These are phyloP conservation scores for Clupea harengus DNA, from an alignment of 2,113 vertebrate species.

Conservation along the genomic window DNA sequence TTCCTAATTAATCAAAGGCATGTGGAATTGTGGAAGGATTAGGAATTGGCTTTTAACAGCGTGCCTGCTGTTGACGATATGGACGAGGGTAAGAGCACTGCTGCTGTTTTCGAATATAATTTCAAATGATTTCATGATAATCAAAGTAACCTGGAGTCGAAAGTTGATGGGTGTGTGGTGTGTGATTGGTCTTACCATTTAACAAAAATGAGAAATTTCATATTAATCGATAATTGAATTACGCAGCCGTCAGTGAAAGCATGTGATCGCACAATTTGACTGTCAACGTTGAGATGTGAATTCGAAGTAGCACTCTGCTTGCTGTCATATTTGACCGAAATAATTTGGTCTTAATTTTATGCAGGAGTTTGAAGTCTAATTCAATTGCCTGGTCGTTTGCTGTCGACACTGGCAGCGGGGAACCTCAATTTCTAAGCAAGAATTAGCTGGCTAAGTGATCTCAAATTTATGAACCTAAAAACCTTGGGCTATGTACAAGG, in stretches of 20 bases:
- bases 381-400: background rate
- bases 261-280: constrained; percentile 61
- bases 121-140: constrained; percentile 37
- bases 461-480: constrained; percentile 21
- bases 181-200: constrained; percentile 38
- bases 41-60: constrained; percentile 67
- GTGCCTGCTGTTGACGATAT: constrained; percentile 75
- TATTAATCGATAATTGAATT: constrained; percentile 68
- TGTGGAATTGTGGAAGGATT: constrained; percentile 76
- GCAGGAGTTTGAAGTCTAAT: constrained; percentile 17
- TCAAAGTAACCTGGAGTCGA: constrained; percentile 46
- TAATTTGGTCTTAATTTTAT: constrained; percentile 8
- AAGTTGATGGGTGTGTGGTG: constrained; percentile 68
- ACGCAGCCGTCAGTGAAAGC: constrained; percentile 59
- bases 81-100: constrained; percentile 69
- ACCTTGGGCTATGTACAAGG: constrained; percentile 13
- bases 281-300: constrained; percentile 55
- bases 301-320: constrained; percentile 45
- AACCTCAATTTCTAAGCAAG: constrained; percentile 23
- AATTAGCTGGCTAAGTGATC: constrained; percentile 32
- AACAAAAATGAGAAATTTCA: constrained; percentile 39
- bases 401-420: background rate
- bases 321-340: constrained; percentile 3
- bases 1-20: constrained; percentile 75
- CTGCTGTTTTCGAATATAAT: constrained; percentile 31